Base-by-base conservation (phyloP, 23 tunicate species). In the Halocynthia roretzi region DNA sequence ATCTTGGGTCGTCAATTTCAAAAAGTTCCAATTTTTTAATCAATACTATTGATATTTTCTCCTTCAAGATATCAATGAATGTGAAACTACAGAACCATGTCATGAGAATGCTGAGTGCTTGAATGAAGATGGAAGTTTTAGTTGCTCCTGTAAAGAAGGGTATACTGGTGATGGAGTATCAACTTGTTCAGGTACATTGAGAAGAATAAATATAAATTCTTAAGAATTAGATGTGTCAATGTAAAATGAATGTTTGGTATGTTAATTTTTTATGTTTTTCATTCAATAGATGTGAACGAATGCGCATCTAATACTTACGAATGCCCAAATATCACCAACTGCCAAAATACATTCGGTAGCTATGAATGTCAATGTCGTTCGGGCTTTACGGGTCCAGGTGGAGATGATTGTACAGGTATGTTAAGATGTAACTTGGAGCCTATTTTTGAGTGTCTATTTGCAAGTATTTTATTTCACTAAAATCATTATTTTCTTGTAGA, bases 61-160 rank as follows among this genome's bases (percentile, higher is more conserved):
- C n/a, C 14, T 71, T 54, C 12, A 71, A 87, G 94, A 82, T 57
- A 83, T 87, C 17, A 68, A 87, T 56, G 94, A 87, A 49, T 87
- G 94, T 40, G 50, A 55, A 19, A 52, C 31, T 8, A 65, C 11
- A 5, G 50, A 54, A 40, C 75, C 80, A 20, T 86, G 84, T 62
- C 68, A 71, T 51, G 73, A 62, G 9, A 78, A 84, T 71, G 89
- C 83, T 8, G 49, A 7, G 14, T 84, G 89, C 56, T 71, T 17
- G 21, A 72, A 84, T 53, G 51, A 69, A 7, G 56, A 21, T 12
- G 91, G 91, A 51, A 51, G 80, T 52, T 86, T 22, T 67, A 62
- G 53, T 17, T 86, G 91, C 68, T 8, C n/a, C 8, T 86, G 91
- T 21, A 80, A 86, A 17, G 84, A 80, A 52, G 91, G 85, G 14